phyloP scores from a whole-genome alignment of 2,113 vertebrate species.

The Centropus unirufus region DNA sequence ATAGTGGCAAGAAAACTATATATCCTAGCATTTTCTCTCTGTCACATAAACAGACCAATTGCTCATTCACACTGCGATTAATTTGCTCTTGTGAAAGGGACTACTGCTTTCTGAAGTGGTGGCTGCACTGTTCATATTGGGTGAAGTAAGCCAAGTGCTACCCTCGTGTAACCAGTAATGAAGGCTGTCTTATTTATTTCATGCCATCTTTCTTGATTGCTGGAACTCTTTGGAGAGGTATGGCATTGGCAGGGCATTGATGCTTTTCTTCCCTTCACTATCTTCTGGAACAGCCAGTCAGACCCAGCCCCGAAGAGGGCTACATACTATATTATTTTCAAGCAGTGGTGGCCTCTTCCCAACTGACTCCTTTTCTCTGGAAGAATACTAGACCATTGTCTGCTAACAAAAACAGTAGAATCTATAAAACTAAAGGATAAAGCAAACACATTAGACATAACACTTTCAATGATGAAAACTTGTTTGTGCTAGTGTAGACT shows the following conservation, averaged over 20 bases:
- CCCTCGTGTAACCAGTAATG: background rate
- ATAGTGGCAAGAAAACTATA: background rate
- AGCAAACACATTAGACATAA: background rate
- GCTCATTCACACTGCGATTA: background rate
- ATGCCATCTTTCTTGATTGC: background rate
- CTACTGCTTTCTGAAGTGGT: background rate
- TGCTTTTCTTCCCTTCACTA: background rate
- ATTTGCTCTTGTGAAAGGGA: background rate
- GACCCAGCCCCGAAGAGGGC: background rate
- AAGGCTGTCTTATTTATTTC: background rate
- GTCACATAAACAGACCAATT: background rate
- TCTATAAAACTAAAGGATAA: background rate
- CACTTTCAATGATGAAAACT: background rate
- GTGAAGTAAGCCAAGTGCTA: background rate
- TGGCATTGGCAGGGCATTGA: background rate
- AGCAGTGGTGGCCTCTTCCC: background rate
- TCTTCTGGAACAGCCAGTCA: background rate
- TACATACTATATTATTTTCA: background rate
- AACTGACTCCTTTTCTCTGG: background rate
- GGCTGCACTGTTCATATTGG: background rate
- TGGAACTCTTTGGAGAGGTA: background rate
- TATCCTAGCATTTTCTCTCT: fast-evolving
- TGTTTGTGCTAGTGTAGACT: slow-evolving; percentile 36
- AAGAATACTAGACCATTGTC: background rate
- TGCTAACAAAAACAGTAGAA: background rate